Conservation (phyloP, 2,797 vertebrate species). For the Catamblyrhynchus diadema region DNA sequence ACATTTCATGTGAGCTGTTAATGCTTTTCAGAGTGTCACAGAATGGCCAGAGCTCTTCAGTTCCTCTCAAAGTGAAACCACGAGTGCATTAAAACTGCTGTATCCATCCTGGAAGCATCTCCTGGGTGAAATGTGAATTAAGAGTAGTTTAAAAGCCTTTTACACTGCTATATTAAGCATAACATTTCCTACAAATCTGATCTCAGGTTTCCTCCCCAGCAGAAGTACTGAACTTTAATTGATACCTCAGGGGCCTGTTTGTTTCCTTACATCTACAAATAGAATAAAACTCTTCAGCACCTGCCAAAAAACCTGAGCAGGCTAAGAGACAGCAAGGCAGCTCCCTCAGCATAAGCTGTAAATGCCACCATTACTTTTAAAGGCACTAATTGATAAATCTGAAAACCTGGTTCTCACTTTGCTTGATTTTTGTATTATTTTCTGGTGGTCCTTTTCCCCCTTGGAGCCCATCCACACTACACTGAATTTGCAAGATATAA, state of each 20-base stretch:
- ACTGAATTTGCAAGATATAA: rapidly evolving
- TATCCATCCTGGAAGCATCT: neutral
- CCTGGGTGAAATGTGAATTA: neutral
- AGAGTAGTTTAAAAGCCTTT: neutral
- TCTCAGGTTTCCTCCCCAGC: neutral
- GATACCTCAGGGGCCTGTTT: neutral
- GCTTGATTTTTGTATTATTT: neutral
- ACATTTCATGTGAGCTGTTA: neutral
- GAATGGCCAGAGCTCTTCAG: neutral
- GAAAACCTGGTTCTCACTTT: neutral
- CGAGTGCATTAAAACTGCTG: neutral
- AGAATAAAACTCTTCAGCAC: neutral
- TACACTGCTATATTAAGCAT: neutral
- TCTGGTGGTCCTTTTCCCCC: rapidly evolving
- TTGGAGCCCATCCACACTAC: rapidly evolving
- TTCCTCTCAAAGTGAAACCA: neutral
- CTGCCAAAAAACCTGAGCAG: neutral
- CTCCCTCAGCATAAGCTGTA: rapidly evolving
- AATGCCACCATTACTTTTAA: neutral
- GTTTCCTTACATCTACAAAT: neutral
- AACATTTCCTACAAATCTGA: neutral
- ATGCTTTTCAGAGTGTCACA: neutral
- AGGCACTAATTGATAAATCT: neutral
- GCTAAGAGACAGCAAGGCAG: neutral
- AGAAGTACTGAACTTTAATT: neutral